Percentiles rank a stretch among this genome's conserved stretches.
These are phyloP conservation scores for Lasioglossum lativentre DNA, from an alignment of 2,888 invertebrate species.

Conservation along the genomic window DNA sequence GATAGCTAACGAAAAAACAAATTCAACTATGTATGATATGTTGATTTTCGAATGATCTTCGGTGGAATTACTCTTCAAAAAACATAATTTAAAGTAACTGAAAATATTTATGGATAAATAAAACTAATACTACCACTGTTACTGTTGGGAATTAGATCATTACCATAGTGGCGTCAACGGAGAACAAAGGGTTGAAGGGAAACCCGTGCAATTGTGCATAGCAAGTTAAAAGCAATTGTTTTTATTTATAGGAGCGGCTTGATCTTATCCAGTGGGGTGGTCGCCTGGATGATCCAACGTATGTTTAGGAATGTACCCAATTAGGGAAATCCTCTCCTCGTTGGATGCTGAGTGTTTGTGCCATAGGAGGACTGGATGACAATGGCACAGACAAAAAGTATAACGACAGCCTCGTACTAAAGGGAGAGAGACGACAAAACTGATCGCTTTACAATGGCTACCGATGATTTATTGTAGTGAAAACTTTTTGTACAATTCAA, in stretches of 20 bases:
- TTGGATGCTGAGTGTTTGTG: neutral
- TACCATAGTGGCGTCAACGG: neutral
- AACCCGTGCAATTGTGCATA: neutral
- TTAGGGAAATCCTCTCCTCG: neutral
- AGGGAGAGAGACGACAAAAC: neutral
- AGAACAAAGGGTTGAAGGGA: neutral
- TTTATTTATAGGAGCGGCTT: constrained; percentile 75
- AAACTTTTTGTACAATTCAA: neutral
- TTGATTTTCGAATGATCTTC: neutral
- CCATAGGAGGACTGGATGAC: neutral
- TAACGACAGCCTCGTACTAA: neutral
- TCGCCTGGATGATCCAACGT: constrained; percentile 72
- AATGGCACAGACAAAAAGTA: neutral
- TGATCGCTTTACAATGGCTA: no score
- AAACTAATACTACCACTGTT: neutral
- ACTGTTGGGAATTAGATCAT: neutral
- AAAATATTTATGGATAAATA: neutral
- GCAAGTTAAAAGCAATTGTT: neutral
- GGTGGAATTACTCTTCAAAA: neutral
- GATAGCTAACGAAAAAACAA: neutral
- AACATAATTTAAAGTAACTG: neutral
- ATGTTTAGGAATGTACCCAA: neutral
- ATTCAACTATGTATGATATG: neutral
- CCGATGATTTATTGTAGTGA: neutral
- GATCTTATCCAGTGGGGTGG: constrained; percentile 72